These are phyloP conservation scores for Melanotaenia duboulayi DNA, from an alignment of 2,113 vertebrate species.

Conservation along the genomic window DNA sequence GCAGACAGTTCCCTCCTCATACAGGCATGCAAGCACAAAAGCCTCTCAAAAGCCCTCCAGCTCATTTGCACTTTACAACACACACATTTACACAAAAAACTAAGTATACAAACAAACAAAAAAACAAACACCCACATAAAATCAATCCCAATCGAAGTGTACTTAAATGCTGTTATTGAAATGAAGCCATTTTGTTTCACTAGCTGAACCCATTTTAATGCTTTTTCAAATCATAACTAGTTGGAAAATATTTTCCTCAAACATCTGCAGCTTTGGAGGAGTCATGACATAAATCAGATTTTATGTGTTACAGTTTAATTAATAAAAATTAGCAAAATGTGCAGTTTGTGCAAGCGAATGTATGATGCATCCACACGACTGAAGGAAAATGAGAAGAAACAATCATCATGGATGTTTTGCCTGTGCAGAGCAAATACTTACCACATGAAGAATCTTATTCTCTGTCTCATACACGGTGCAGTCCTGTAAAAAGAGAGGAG, in stretches of 20 bases:
- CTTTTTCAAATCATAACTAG: constrained; percentile 3
- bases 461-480: constrained; percentile 93
- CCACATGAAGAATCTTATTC: constrained; percentile 94
- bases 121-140: constrained; percentile 11
- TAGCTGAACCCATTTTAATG: constrained; percentile 13
- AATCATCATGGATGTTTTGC: not conserved
- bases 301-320: not conserved
- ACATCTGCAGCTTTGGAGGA: not conserved
- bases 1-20: constrained; percentile 48
- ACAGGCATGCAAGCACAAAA: constrained; percentile 23
- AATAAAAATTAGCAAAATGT: not conserved
- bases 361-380: not conserved
- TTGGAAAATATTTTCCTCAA: too few relatives aligned
- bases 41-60: constrained; percentile 45
- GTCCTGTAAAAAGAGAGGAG: constrained; percentile 78
- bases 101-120: constrained; percentile 10
- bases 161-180: constrained; percentile 12
- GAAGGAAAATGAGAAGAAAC: not conserved
- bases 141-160: constrained; percentile 3
- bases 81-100: constrained; percentile 17
- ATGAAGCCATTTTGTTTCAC: constrained; percentile 7
- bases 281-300: not conserved
- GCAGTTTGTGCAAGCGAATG: not conserved
- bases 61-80: constrained; percentile 30
- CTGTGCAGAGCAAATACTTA: constrained; percentile 75